phyloP scores from a whole-genome alignment of 2,888 invertebrate genomes.

The Macrophya annulata region DNA sequence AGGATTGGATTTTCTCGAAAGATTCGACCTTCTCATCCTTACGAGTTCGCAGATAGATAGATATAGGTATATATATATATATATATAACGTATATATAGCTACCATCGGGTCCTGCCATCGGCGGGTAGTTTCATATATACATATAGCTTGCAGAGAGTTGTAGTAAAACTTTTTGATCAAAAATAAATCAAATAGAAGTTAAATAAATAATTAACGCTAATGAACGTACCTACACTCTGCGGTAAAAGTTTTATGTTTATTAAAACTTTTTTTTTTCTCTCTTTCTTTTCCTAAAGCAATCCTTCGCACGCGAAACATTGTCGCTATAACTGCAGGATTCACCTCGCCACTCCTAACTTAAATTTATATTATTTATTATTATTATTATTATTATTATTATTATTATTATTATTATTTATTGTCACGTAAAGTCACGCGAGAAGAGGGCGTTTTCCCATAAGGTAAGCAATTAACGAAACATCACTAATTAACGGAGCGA shows the following conservation, averaged over 20 bases:
- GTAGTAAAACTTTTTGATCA: conserved; percentile 4
- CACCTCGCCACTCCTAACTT: background rate
- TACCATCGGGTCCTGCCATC: too few relatives aligned
- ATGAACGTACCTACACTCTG: conserved; percentile 4
- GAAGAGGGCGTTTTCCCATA: background rate
- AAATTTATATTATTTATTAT: conserved; percentile 10
- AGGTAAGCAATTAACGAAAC: conserved; percentile 43
- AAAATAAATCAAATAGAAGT: background rate
- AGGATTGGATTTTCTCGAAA: background rate
- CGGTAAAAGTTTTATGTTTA: conserved; percentile 35
- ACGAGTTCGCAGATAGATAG: background rate
- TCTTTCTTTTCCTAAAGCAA: background rate
- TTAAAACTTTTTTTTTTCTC: background rate
- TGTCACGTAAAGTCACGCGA: conserved; percentile 7
- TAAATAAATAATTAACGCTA: conserved; percentile 49
- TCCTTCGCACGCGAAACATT: conserved; percentile 8
- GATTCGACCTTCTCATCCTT: background rate
- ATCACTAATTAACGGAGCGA: conserved; percentile 43
- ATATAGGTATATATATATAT: background rate
- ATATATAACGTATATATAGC: too few relatives aligned
- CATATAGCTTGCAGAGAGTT: background rate
- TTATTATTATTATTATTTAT: conserved; percentile 28
- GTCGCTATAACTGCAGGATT: conserved; percentile 6
- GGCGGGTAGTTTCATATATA: too few relatives aligned
- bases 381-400: conserved; percentile 11